Percentiles rank a stretch among this genome's conserved stretches.
Conservation (phyloP, 2,797 vertebrate species). For the Enoplosus armatus region DNA sequence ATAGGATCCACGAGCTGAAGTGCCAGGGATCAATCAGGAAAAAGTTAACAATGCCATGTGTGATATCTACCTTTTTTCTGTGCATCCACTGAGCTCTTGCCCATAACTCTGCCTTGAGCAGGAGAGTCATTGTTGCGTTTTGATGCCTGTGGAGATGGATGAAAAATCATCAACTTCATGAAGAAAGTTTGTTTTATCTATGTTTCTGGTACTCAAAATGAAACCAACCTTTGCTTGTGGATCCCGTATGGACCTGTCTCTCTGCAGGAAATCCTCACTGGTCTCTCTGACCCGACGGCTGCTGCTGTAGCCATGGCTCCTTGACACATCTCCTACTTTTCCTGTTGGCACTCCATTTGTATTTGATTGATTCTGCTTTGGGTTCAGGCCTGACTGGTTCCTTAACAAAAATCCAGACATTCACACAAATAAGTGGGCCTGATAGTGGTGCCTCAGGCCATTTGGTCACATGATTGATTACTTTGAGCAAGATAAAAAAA, state of each 20-base stretch:
- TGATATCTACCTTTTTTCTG: constrained; percentile 65
- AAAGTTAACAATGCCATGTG: background rate
- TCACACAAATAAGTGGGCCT: background rate
- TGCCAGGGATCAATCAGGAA: background rate
- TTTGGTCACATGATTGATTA: background rate
- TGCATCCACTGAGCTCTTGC: constrained; percentile 48
- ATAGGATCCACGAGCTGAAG: background rate
- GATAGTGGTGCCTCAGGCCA: background rate
- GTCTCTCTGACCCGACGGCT: constrained; percentile 49
- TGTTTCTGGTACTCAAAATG: background rate
- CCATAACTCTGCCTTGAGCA: constrained; percentile 43
- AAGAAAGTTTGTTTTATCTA: background rate
- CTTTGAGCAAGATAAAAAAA: background rate
- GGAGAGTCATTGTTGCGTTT: constrained; percentile 47
- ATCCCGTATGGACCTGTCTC: constrained; percentile 25
- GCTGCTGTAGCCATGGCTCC: constrained; percentile 66
- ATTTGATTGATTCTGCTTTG: constrained; percentile 47
- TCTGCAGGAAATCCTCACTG: constrained; percentile 26
- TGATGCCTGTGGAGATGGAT: constrained; percentile 47
- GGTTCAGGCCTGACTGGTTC: constrained; percentile 27
- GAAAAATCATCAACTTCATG: background rate
- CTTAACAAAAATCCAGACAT: constrained; percentile 54
- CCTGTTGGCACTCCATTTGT: constrained; percentile 21
- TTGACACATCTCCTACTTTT: constrained; percentile 26
- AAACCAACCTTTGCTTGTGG: constrained; percentile 59